phyloP scores from a whole-genome alignment of 2,113 vertebrate genomes.

The Hystrix brachyura region DNA sequence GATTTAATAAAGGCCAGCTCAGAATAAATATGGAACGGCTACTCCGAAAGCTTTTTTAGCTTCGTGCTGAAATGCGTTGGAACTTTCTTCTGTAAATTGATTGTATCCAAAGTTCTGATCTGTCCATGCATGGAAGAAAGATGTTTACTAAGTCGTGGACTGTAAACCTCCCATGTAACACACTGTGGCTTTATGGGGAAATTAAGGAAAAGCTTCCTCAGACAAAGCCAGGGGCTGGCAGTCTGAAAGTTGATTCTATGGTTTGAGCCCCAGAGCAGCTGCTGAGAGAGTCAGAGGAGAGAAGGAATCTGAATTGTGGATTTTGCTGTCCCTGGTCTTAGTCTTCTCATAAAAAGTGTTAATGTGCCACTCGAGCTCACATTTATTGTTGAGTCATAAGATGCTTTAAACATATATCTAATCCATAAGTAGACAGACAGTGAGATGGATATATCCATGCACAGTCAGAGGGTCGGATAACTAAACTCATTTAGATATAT shows the following conservation, averaged over 20 bases:
- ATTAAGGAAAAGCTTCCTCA: constrained; percentile 62
- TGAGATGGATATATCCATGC: neutral
- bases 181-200: constrained; percentile 41
- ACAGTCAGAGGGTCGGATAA: neutral
- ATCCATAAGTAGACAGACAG: neutral
- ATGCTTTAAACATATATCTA: constrained; percentile 55
- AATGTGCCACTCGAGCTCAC: constrained; percentile 19
- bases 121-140: constrained; percentile 83
- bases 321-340: constrained; percentile 19
- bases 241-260: constrained; percentile 64
- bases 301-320: constrained; percentile 35
- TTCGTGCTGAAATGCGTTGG: constrained; percentile 82
- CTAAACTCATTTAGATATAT: constrained; percentile 34
- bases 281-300: constrained; percentile 39
- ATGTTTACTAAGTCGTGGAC: constrained; percentile 82
- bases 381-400: constrained; percentile 74
- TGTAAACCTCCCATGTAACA: constrained; percentile 76
- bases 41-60: constrained; percentile 83
- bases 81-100: constrained; percentile 86
- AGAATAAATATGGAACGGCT: constrained; percentile 90
- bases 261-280: constrained; percentile 59
- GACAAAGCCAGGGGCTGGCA: neutral
- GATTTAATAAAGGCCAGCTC: constrained; percentile 91
- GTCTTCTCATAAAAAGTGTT: constrained; percentile 44
- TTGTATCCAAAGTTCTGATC: constrained; percentile 81